phyloP scores from a whole-genome alignment of 2,797 vertebrate genomes.

The Sebastes reedi region DNA sequence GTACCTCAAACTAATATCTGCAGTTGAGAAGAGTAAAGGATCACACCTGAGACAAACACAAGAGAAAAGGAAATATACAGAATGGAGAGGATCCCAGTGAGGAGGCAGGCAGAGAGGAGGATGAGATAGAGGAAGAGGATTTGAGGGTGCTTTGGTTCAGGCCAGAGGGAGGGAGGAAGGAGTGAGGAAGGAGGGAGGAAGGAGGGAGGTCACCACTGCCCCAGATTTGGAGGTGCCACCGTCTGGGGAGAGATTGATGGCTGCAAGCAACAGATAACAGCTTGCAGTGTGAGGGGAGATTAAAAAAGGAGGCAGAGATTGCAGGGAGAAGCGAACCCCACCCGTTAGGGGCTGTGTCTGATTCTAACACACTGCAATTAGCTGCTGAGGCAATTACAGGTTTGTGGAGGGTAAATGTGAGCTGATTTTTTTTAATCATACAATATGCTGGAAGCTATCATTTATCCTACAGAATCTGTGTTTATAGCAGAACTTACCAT shows the following conservation, averaged over 20 bases:
- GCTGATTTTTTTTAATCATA: conserved; percentile 36
- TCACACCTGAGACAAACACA: background rate
- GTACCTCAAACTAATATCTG: background rate
- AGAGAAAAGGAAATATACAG: background rate
- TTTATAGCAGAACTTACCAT: conserved; percentile 5
- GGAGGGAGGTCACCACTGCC: conserved; percentile 51
- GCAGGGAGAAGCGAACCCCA: conserved; percentile 56
- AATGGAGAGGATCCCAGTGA: background rate
- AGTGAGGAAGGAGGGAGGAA: background rate
- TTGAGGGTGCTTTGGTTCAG: conserved; percentile 40
- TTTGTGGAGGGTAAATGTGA: conserved; percentile 54
- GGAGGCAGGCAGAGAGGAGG: background rate
- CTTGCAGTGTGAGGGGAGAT: conserved; percentile 65
- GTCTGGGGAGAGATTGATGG: conserved; percentile 75
- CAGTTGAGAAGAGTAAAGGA: background rate
- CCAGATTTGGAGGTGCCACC: conserved; percentile 74
- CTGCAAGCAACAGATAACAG: conserved; percentile 73
- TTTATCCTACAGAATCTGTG: conserved; percentile 12
- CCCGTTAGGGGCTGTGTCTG: conserved; percentile 51
- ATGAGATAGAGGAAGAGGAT: conserved; percentile 36
- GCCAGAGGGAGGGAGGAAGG: conserved; percentile 31
- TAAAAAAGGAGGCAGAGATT: conserved; percentile 65
- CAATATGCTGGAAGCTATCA: conserved; percentile 29
- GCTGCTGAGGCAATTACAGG: conserved; percentile 66
- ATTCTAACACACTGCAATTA: conserved; percentile 63